Evolutionary conservation across 2,797 vertebrate species (phyloP).

Genomic region (Sebastolobus altivelis): DNA sequence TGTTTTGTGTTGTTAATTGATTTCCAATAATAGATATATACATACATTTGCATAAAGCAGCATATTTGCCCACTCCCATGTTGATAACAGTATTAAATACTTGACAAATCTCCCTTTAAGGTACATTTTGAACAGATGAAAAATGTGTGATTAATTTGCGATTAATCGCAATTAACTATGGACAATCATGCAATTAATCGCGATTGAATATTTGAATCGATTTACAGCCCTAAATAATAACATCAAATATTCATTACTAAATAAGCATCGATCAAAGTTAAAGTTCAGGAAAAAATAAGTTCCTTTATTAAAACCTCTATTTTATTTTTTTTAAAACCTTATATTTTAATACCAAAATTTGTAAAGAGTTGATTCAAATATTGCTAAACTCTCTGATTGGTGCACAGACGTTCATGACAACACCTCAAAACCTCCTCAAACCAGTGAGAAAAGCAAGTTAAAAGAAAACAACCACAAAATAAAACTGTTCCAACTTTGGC

Average conservation of each 20-base stretch:
- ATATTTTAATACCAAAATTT: background rate
- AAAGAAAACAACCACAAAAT: background rate
- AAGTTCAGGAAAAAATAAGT: background rate
- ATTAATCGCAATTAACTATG: too few species aligned
- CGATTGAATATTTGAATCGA: too few species aligned
- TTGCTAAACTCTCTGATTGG: background rate
- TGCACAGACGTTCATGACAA: background rate
- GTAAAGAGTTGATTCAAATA: background rate
- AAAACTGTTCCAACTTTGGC: background rate
- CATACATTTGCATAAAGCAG: too few species aligned
- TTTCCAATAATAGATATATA: too few species aligned
- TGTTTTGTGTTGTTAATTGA: too few species aligned
- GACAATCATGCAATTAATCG: too few species aligned
- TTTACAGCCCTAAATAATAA: background rate
- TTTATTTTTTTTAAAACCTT: too few species aligned
- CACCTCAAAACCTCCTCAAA: background rate
- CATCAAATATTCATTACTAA: background rate
- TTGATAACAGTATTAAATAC: too few species aligned
- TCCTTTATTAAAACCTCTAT: background rate
- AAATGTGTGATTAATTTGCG: too few species aligned
- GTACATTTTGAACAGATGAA: too few species aligned
- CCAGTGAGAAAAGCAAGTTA: background rate
- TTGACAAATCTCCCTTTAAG: too few species aligned
- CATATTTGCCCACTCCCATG: too few species aligned
- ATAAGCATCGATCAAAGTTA: background rate